Evolutionary conservation across 2,797 vertebrate genomes (phyloP).

Genomic region (Nasua narica): DNA sequence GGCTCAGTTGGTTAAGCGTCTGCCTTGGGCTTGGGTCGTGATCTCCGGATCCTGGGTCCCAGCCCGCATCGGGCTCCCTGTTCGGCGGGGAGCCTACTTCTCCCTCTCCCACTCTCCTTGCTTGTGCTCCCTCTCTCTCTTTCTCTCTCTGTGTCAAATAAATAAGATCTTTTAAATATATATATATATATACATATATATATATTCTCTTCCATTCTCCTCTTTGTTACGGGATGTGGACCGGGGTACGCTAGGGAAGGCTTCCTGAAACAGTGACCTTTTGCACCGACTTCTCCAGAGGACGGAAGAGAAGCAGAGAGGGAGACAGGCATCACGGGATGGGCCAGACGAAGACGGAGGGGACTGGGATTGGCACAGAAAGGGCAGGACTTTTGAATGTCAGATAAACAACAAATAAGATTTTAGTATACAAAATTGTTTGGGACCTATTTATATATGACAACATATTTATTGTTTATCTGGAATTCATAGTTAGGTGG

Average conservation of each 20-base stretch:
- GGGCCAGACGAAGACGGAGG: background rate
- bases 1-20: too few relatives aligned
- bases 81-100: too few relatives aligned
- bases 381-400: background rate
- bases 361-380: background rate
- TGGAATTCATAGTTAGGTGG: background rate
- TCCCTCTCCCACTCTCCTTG: too few relatives aligned
- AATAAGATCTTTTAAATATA: background rate
- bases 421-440: background rate
- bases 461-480: background rate
- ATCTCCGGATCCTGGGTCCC: too few relatives aligned
- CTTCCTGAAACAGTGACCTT: background rate
- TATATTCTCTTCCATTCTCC: background rate
- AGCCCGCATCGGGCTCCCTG: too few relatives aligned
- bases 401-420: background rate
- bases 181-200: too few relatives aligned
- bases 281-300: background rate
- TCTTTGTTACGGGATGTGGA: background rate
- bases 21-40: too few relatives aligned
- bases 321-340: background rate
- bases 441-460: background rate
- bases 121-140: background rate
- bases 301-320: background rate
- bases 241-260: background rate
- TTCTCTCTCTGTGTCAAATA: background rate